Evolutionary conservation across 2,888 invertebrate genomes (phyloP).

Genomic region (Idaea dimidiata): DNA sequence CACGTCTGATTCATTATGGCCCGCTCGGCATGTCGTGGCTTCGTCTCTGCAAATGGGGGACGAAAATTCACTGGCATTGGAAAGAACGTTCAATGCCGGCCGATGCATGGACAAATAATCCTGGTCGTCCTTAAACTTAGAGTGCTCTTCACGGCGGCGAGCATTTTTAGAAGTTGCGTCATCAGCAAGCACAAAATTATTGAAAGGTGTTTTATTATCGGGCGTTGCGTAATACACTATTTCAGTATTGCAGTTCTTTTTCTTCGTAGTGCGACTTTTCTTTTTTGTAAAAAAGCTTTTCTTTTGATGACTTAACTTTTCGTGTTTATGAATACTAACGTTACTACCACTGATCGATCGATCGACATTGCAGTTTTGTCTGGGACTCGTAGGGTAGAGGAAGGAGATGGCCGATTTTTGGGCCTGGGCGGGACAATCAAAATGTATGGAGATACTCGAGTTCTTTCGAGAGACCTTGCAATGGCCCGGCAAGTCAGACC

Average conservation of each 20-base stretch:
- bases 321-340: slow-evolving; percentile 8
- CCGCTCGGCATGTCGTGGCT: slow-evolving; percentile 2
- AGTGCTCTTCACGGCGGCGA: slow-evolving; percentile 7
- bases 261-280: slow-evolving; percentile 6
- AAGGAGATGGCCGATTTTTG: slow-evolving; percentile 11
- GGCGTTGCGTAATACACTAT: slow-evolving; percentile 23
- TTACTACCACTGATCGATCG: slow-evolving; percentile 7
- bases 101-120: slow-evolving; percentile 42
- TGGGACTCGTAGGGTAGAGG: slow-evolving; percentile 2
- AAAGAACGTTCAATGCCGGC: slow-evolving; percentile 37
- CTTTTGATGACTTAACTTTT: slow-evolving; percentile 5
- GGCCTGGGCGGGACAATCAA: neutral
- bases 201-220: slow-evolving; percentile 18
- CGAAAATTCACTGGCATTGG: slow-evolving; percentile 51
- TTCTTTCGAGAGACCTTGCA: neutral
- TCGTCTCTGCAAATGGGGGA: slow-evolving; percentile 50
- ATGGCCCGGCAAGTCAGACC: too few species aligned
- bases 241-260: slow-evolving; percentile 20
- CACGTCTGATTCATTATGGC: slow-evolving; percentile 43
- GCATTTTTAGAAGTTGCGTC: slow-evolving; percentile 12
- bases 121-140: slow-evolving; percentile 17
- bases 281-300: slow-evolving; percentile 17
- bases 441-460: slow-evolving; percentile 4
- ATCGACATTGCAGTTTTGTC: slow-evolving; percentile 2
- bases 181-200: slow-evolving; percentile 8